A percentile compares a stretch with the other conserved stretches of the same genome.
Conservation (phyloP, 2,797 vertebrate species). For the Bradypodion ventrale region DNA sequence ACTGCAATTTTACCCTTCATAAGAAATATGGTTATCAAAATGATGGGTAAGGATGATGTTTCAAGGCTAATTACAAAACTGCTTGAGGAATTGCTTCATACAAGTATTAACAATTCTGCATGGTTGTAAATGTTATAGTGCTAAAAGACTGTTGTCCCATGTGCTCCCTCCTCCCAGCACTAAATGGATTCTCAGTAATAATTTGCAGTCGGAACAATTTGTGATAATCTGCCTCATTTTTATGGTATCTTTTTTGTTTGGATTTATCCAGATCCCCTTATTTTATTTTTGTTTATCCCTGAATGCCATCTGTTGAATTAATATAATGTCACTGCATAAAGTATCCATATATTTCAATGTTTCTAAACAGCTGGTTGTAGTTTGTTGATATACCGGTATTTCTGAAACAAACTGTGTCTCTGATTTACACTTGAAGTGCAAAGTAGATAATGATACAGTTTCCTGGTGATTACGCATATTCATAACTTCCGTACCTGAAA, state of each 20-base stretch:
- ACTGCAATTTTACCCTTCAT: slow-evolving; percentile 52
- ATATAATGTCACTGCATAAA: slow-evolving; percentile 56
- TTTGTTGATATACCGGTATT: slow-evolving; percentile 61
- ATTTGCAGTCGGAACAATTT: slow-evolving; percentile 59
- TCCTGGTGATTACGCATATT: slow-evolving; percentile 61
- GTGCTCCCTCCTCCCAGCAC: slow-evolving; percentile 15
- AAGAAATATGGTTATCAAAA: slow-evolving; percentile 59
- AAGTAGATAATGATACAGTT: slow-evolving; percentile 68
- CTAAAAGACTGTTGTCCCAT: slow-evolving; percentile 42
- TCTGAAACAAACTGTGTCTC: slow-evolving; percentile 47
- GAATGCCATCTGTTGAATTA: slow-evolving; percentile 66
- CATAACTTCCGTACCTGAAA: slow-evolving; percentile 44
- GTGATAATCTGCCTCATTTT: slow-evolving; percentile 57
- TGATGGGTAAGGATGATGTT: slow-evolving; percentile 62
- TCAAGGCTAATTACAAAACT: slow-evolving; percentile 55
- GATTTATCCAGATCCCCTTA: slow-evolving; percentile 53
- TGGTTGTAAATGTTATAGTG: slow-evolving; percentile 49
- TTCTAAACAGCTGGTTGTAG: slow-evolving; percentile 59
- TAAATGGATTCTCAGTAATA: slow-evolving; percentile 42
- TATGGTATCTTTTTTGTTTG: slow-evolving; percentile 47
- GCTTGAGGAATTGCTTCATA: slow-evolving; percentile 61
- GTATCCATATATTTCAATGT: slow-evolving; percentile 46
- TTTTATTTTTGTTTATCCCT: slow-evolving; percentile 70
- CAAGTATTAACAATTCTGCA: slow-evolving; percentile 60
- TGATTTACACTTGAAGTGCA: slow-evolving; percentile 61